These are phyloP conservation scores for Carcharodon carcharias DNA, from an alignment of 2,797 vertebrate species.

Conservation along the genomic window DNA sequence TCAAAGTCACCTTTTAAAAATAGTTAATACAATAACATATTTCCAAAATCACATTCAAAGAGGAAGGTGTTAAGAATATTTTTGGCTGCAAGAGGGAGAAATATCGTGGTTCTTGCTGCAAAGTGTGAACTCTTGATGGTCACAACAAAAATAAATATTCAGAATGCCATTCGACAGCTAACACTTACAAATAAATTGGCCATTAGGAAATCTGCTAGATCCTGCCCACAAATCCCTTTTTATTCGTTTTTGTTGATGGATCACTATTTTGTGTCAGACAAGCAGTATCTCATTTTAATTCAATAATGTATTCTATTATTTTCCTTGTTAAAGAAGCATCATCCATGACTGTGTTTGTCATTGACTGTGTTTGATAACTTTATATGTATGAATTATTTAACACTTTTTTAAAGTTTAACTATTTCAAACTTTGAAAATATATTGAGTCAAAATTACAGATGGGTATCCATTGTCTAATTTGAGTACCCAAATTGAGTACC, in stretches of 20 bases:
- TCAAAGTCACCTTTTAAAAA: neutral
- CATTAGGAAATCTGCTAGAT: neutral
- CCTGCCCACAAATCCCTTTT: neutral
- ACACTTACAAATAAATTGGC: too few species aligned
- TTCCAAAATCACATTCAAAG: neutral
- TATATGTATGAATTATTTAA: neutral
- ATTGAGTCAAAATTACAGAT: neutral
- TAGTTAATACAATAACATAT: neutral
- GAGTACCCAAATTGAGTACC: neutral
- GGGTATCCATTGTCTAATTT: neutral
- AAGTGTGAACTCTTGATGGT: neutral
- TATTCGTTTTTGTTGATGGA: neutral
- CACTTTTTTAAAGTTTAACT: neutral
- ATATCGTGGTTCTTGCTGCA: neutral
- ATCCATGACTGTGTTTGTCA: neutral
- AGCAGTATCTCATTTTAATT: neutral
- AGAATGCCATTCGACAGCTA: too few species aligned
- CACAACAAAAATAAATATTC: neutral
- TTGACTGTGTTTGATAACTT: neutral
- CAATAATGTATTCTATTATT: neutral
- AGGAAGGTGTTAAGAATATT: neutral
- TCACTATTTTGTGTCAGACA: neutral
- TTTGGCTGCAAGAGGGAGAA: neutral
- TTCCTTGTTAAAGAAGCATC: neutral
- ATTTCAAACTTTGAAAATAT: neutral